phyloP scores from a whole-genome alignment of 1,140 invertebrate species.

The Ridgeia piscesae region DNA sequence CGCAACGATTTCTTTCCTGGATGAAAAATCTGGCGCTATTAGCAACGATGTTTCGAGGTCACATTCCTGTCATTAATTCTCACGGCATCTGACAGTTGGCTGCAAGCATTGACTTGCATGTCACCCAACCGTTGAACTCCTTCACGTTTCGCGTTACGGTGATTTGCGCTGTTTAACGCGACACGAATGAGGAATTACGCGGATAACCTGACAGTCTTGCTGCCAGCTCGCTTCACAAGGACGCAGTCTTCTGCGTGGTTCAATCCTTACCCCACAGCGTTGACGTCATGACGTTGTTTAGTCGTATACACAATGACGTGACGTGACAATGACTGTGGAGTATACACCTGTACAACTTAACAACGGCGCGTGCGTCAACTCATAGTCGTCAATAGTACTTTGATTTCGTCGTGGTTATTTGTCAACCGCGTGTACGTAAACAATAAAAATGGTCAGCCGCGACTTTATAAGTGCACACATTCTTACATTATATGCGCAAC shows the following conservation, averaged over 20 bases:
- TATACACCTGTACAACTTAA: neutral
- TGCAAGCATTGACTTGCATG: neutral
- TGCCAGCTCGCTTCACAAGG: no score
- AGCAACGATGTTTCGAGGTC: neutral
- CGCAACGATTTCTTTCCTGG: neutral
- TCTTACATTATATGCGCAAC: neutral
- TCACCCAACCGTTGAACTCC: neutral
- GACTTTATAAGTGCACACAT: neutral
- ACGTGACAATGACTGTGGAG: no score
- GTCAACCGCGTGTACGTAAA: neutral
- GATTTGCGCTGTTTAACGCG: neutral
- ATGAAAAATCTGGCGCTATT: neutral
- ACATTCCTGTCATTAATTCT: neutral
- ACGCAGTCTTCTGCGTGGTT: neutral
- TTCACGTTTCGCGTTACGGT: neutral
- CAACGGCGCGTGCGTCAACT: neutral
- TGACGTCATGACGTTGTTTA: neutral
- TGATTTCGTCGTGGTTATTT: neutral
- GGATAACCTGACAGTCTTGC: no score
- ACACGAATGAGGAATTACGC: neutral
- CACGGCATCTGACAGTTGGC: neutral
- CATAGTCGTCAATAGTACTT: neutral
- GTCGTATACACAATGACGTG: no score
- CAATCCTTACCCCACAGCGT: neutral
- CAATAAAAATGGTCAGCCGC: neutral